Evolutionary conservation across 2,797 vertebrate genomes (phyloP).

Genomic region (Arrhamphus sclerolepis): DNA sequence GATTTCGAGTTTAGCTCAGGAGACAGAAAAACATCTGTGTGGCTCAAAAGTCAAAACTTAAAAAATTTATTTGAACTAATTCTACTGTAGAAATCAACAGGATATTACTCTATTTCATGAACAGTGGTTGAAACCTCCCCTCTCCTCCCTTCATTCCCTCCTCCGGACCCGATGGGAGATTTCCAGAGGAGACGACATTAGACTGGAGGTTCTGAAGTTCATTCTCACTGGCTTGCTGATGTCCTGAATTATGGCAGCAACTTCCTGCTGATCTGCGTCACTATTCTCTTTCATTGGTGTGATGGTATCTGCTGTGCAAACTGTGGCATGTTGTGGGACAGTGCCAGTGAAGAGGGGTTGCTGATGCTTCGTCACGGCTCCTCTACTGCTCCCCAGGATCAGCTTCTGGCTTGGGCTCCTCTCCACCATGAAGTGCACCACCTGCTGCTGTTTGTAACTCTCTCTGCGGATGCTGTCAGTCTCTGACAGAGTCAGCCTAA

Average conservation of each 20-base stretch:
- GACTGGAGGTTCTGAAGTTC: slow-evolving; percentile 55
- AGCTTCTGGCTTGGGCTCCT: slow-evolving; percentile 57
- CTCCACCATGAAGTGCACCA: slow-evolving; percentile 58
- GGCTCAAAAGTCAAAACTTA: too few species aligned
- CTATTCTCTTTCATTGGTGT: background rate
- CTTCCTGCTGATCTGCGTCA: slow-evolving; percentile 11
- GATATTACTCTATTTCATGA: too few species aligned
- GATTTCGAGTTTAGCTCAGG: too few species aligned
- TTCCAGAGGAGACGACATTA: slow-evolving; percentile 59
- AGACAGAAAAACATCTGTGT: too few species aligned
- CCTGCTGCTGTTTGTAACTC: slow-evolving; percentile 70
- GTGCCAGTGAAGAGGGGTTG: slow-evolving; percentile 27
- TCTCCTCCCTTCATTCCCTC: slow-evolving; percentile 45
- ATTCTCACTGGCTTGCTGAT: slow-evolving; percentile 41
- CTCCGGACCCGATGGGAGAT: slow-evolving; percentile 36
- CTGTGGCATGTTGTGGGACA: background rate
- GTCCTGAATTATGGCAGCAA: background rate
- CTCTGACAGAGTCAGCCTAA: slow-evolving; percentile 61
- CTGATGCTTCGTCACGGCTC: slow-evolving; percentile 41
- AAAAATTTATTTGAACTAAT: too few species aligned
- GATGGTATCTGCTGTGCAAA: background rate
- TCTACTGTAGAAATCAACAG: too few species aligned
- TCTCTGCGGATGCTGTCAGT: slow-evolving; percentile 39
- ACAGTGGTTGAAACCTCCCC: background rate
- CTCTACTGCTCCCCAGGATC: slow-evolving; percentile 39